Percentiles rank a stretch among this genome's conserved stretches.
These are phyloP conservation scores for Hydrolagus affinis DNA, from an alignment of 2,113 vertebrate genomes.

Conservation along the genomic window DNA sequence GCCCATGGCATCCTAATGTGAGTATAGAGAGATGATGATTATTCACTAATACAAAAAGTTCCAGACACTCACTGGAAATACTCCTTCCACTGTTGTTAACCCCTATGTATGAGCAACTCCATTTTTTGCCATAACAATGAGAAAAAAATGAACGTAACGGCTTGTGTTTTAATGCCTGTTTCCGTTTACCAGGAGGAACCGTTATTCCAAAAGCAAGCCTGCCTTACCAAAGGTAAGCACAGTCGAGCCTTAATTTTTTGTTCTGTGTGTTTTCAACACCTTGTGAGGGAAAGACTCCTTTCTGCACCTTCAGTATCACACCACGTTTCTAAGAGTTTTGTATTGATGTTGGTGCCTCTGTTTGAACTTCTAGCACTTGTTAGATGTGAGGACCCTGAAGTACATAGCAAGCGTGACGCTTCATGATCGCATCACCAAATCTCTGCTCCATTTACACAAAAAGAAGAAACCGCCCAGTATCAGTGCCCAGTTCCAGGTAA, in stretches of 20 bases:
- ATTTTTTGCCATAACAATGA: background rate
- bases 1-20: conserved; percentile 96
- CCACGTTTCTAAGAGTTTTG: too few species aligned
- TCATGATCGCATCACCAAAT: conserved; percentile 95
- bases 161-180: background rate
- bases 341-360: background rate
- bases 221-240: conserved; percentile 81
- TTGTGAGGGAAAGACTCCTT: too few species aligned
- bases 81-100: background rate
- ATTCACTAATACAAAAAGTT: background rate
- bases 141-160: background rate
- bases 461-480: conserved; percentile 98
- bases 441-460: conserved; percentile 92
- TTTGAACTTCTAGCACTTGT: conserved; percentile 63
- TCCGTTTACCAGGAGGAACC: conserved; percentile 73
- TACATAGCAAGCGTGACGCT: conserved; percentile 84
- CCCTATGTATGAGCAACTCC: too few species aligned
- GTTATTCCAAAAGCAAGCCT: conserved; percentile 81
- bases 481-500: conserved; percentile 95
- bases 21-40: conserved; percentile 45
- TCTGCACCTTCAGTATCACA: too few species aligned
- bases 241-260: background rate
- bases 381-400: conserved; percentile 91
- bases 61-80: background rate
- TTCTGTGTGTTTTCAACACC: background rate